Conservation (phyloP, 37 sponge, comb jelly and placozoan species). For the Petrosia ficiformis region DNA sequence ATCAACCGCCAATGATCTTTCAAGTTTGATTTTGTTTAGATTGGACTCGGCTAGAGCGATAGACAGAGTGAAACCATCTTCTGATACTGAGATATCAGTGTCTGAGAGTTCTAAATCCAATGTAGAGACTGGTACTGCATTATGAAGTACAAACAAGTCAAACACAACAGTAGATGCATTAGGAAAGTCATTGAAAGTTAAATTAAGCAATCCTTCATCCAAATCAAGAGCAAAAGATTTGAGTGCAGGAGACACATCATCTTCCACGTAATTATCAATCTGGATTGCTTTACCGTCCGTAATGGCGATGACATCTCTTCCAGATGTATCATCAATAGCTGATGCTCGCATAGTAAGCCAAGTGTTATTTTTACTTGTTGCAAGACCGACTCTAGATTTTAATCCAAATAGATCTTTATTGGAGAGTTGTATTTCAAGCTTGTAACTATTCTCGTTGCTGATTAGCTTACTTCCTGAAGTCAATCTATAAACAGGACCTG, state of each 20-base stretch:
- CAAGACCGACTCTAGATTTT: conserved; percentile 56
- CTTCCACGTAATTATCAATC: conserved; percentile 54
- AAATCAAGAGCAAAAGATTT: conserved; percentile 51
- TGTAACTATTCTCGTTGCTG: conserved; percentile 57
- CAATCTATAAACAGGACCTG: conserved; percentile 38
- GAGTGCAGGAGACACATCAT: conserved; percentile 56
- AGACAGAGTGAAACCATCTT: conserved; percentile 64
- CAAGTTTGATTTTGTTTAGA: conserved; percentile 76
- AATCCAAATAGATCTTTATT: conserved; percentile 68
- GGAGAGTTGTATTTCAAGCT: conserved; percentile 63
- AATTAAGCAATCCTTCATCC: conserved; percentile 59
- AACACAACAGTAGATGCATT: conserved; percentile 64
- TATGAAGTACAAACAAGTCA: conserved; percentile 43
- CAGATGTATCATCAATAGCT: conserved; percentile 78
- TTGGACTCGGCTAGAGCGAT: conserved; percentile 45
- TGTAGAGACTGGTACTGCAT: not conserved
- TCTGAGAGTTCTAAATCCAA: conserved; percentile 27
- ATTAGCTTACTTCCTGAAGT: conserved; percentile 40
- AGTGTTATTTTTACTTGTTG: conserved; percentile 49
- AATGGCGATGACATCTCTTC: conserved; percentile 80
- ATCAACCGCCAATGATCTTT: conserved; percentile 38
- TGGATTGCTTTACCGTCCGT: conserved; percentile 81
- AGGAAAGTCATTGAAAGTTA: conserved; percentile 81
- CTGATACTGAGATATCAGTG: conserved; percentile 35
- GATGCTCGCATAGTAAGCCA: conserved; percentile 78